Base-by-base conservation (phyloP, 2,113 vertebrate genomes). In the Oophaga pumilio region DNA sequence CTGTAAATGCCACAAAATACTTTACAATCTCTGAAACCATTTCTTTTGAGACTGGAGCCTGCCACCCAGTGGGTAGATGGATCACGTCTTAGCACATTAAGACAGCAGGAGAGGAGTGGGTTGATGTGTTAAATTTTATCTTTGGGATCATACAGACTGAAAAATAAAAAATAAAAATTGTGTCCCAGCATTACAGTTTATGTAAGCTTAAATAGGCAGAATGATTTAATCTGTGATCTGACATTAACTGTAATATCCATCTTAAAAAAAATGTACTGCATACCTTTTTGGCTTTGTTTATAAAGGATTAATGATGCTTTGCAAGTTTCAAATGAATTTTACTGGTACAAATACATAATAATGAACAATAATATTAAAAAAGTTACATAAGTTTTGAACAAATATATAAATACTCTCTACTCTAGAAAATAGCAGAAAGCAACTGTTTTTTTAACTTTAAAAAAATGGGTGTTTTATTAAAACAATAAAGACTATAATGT, bases 31-130 rank as follows among this genome's bases (percentile, higher is more conserved):
- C n/a, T 53, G 49, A 66, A 53, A 33, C 33, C 43, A n/a, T 66
- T 86, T 86, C 60, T 78, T 86, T 78, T 68, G 64, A 78, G 56
- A 85, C 84, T 62, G 71, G 22, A 86, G 74, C 62, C 85, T 86
- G 85, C 85, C 85, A 86, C 85, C 85, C 85, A 86, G 85, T 86
- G 85, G 85, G 74, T 12, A 86, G 85, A 86, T 78, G 66, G 74
- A 77, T 86, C 85, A 52, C 22, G 15, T 78, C 66, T 77, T 78
- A 66, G 26, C 57, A 66, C 50, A 86, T 85, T 85, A 85, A 77
- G 49, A 26, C 84, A 85, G 73, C 43, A 64, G 69, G 73, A 77
- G 53, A 73, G 57, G 57, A 43, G 69, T 85, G 69, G 69, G 71
- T n/a, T 60, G 53, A 18, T 53, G 18, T 73, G 69, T 50, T 85